Base-by-base conservation (phyloP, 2,888 invertebrate species). In the Scaptomyza parva region DNA sequence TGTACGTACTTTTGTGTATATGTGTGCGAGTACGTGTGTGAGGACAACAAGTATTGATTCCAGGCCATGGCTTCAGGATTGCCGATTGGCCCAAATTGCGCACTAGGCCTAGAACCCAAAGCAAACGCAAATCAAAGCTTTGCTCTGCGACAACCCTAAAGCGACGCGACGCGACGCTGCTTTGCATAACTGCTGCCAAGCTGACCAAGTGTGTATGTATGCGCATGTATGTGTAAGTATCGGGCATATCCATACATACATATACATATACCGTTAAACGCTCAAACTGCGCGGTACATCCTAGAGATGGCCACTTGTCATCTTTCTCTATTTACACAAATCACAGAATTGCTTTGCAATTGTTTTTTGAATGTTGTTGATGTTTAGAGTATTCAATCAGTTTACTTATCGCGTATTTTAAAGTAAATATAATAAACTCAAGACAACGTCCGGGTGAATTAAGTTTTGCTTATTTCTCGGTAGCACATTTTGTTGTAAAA, bases 31-130 rank as follows among this genome's bases (percentile, higher is more conserved):
- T 9, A 4, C 9, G 37, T 37, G 37, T 37, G 48, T 72, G 66
- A 67, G 77, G 73, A 86, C 84, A 86, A 84, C 85, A 84, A 84
- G 82, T 82, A 82, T 82, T 68, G 82, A 81, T 86, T 83, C 64
- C 73, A 75, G 77, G 61, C 62, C 79, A 82, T 64, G 68, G 66
- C 66, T 86, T 47, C 67, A 70, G 75, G 77, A 72, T 76, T 76
- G 68, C 55, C 66, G 58, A 58, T 70, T 66, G 65, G 69, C 62
- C 55, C 58, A 64, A 76, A 72, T 69, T 63, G 73, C 52, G 71
- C 58, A 65, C 54, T 68, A 72, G 73, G 58, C 72, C 74, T 76
- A 76, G 58, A 26, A 35, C 14, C 48, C 20, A 48, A 43, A 57
- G 51, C 30, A 52, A 50, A 55, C 35, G 39, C 48, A 68, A 80